Evolutionary conservation across 1,140 invertebrate genomes (phyloP).

Genomic region (Calliphora vicina): DNA sequence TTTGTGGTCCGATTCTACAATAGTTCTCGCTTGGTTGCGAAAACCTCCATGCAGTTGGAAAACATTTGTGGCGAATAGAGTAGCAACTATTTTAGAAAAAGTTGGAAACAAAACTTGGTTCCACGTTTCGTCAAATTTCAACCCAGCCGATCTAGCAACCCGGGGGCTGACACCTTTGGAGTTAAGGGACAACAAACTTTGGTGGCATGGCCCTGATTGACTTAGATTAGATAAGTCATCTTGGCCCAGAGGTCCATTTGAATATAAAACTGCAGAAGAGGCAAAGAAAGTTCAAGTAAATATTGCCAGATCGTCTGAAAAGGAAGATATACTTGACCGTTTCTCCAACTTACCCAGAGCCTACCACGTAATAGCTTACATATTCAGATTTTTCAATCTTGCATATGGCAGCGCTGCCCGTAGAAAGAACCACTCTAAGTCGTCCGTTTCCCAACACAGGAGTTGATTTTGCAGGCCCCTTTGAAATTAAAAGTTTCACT

Average conservation of each 20-base stretch:
- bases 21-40: not conserved
- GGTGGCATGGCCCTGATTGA: not conserved
- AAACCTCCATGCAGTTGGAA: not conserved
- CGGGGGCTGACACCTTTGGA: not conserved
- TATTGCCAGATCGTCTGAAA: not conserved
- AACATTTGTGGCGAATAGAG: not conserved
- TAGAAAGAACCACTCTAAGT: not conserved
- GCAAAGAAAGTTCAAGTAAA: not conserved
- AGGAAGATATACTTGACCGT: not conserved
- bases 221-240: not conserved
- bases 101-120: not conserved
- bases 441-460: conserved; percentile 48
- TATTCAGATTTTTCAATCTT: conserved; percentile 6
- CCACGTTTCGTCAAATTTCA: not conserved
- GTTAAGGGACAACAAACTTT: not conserved
- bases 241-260: not conserved
- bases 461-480: conserved; percentile 58
- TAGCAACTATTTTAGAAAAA: not conserved
- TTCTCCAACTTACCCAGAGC: not conserved
- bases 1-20: not conserved
- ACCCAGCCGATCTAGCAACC: not conserved
- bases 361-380: not conserved
- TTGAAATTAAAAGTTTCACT: conserved; percentile 45
- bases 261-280: not conserved
- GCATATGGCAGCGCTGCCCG: conserved; percentile 35